A percentile compares a stretch with the other conserved stretches of the same genome.
These are phyloP conservation scores for Drosophila putrida DNA, from an alignment of 2,888 invertebrate species.

Conservation along the genomic window DNA sequence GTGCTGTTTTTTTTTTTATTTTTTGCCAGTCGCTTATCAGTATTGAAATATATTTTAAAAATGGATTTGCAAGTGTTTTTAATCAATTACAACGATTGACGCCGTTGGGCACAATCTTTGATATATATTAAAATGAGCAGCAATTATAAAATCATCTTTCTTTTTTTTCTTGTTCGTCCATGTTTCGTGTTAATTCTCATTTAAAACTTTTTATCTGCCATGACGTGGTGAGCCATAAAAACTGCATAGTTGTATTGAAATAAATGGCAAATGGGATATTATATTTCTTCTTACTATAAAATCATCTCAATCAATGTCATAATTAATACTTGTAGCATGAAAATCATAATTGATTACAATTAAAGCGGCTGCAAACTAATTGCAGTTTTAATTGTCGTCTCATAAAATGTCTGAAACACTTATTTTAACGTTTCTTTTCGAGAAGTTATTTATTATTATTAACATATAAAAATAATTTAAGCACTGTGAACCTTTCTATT, in stretches of 20 bases:
- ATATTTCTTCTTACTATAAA: slow-evolving; percentile 12
- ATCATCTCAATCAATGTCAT: slow-evolving; percentile 46
- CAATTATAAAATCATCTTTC: slow-evolving; percentile 30
- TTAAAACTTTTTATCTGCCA: slow-evolving; percentile 23
- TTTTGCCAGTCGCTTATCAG: background rate
- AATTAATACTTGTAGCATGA: slow-evolving; percentile 31
- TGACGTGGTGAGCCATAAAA: background rate
- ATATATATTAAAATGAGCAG: slow-evolving; percentile 26
- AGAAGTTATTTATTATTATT: background rate
- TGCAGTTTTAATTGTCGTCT: slow-evolving; percentile 24
- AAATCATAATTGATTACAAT: slow-evolving; percentile 41
- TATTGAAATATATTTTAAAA: slow-evolving; percentile 5
- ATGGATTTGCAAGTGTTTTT: slow-evolving; percentile 20
- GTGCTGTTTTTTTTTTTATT: background rate
- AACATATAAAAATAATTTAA: background rate
- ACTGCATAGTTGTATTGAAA: slow-evolving; percentile 8
- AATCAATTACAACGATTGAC: slow-evolving; percentile 24
- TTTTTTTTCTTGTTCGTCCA: slow-evolving; percentile 5
- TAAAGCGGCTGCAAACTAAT: slow-evolving; percentile 32
- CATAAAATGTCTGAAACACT: background rate
- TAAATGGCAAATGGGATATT: slow-evolving; percentile 21
- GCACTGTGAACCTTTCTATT: no score
- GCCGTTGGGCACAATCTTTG: slow-evolving; percentile 23
- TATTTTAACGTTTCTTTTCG: background rate
- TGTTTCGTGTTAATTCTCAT: slow-evolving; percentile 17